Base-by-base conservation (phyloP, 1,140 invertebrate species). In the Bombus sylvicola region DNA sequence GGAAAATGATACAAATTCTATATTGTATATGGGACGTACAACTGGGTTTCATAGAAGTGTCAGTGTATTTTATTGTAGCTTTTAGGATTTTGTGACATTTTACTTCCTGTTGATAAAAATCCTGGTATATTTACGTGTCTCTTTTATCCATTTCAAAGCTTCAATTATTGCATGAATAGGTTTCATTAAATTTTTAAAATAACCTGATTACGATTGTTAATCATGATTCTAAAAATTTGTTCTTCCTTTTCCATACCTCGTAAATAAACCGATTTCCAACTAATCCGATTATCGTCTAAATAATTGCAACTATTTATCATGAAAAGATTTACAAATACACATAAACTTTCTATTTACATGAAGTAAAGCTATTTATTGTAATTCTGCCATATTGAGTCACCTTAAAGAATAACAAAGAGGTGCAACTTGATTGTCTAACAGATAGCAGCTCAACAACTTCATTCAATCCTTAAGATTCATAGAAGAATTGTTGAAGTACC, bases 401-500 rank as follows among this genome's bases (percentile, higher is more conserved):
- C 2, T 18, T n/a, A 25, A 72, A n/a, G 28, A 18, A 18, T 25
- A 72, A 18, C 4, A 31, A 57, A 75, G 34, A 37, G 28, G 22
- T 22, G 47, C 47, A 28, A 75, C 9, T 76, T 28, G 5, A 5
- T 76, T 4, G 47, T 37, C 25, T 25, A 76, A 37, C 25, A 31
- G 47, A 43, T 75, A 53, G 10, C 34, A 76, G 22, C 31, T 47
- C 10, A 37, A 76, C 47, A 76, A 75, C 47, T 76, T 76, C 18
- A 18, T 57, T 25, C 31, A 28, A 57, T 57, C 53, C 39, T 76
- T 28, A 76, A 76, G 43, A 76, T 53, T 53, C 47, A 37, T 28
- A 57, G 25, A 76, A 39, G 74, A 57, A 73, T 73, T 22, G 47
- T 57, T 15, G 74, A 39, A 76, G 41, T 57, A 76, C 5, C 74